phyloP scores from a whole-genome alignment of 1,140 invertebrate species.

The Holotrichia oblita region DNA sequence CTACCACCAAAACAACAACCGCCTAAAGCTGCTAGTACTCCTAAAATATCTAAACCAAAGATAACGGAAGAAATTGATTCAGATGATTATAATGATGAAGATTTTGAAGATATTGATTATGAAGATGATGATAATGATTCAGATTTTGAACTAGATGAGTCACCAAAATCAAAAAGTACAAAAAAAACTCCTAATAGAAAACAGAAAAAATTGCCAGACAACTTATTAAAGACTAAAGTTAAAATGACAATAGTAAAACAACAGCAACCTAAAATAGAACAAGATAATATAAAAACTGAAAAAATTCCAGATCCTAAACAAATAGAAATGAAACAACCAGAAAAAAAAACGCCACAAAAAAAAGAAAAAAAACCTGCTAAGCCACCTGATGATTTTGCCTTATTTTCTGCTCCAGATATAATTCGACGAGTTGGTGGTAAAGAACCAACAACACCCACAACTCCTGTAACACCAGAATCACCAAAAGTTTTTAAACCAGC shows the following conservation, averaged over 20 bases:
- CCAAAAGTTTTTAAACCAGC: slow-evolving; percentile 52
- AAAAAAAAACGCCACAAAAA: slow-evolving; percentile 62
- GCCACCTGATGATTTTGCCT: slow-evolving; percentile 71
- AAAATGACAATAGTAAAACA: slow-evolving; percentile 48
- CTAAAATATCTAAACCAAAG: slow-evolving; percentile 16
- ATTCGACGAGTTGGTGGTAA: slow-evolving; percentile 72
- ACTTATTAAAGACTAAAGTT: slow-evolving; percentile 46
- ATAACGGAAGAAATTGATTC: slow-evolving; percentile 46
- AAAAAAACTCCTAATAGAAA: slow-evolving; percentile 47
- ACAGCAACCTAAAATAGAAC: slow-evolving; percentile 46
- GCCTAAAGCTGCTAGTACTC: slow-evolving; percentile 46
- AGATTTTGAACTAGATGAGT: slow-evolving; percentile 59
- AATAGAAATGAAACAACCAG: slow-evolving; percentile 47
- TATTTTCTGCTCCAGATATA: slow-evolving; percentile 82
- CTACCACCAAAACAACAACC: slow-evolving; percentile 44
- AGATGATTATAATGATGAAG: slow-evolving; percentile 48
- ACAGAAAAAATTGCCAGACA: slow-evolving; percentile 57
- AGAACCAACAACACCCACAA: slow-evolving; percentile 59
- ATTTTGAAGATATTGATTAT: slow-evolving; percentile 53
- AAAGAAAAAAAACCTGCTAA: slow-evolving; percentile 76
- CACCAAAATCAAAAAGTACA: slow-evolving; percentile 33
- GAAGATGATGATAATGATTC: slow-evolving; percentile 56
- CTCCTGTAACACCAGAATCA: slow-evolving; percentile 54
- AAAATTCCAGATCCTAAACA: slow-evolving; percentile 49
- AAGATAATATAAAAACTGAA: slow-evolving; percentile 58